Base-by-base conservation (phyloP, 2,797 vertebrate genomes). In the Microctenopoma stevenorrisi region DNA sequence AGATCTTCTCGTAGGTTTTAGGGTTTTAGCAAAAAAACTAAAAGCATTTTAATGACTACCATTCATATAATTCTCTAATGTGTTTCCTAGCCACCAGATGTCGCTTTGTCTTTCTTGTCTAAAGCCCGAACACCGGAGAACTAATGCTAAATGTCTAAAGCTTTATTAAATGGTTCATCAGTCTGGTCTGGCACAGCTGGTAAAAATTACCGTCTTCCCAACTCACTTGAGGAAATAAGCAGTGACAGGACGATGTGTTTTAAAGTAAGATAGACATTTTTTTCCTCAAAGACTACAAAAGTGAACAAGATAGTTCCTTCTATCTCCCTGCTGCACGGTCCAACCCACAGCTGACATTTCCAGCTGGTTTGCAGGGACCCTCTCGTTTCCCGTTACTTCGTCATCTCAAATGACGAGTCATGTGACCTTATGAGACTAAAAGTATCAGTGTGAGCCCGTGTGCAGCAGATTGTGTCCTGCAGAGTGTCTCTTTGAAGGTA, bases 391-490 rank as follows among this genome's bases (percentile, higher is more conserved):
- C 15, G 12, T 53, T 7, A 50, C 44, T 50, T 66, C 78, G 68
- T 85, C 69, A 43, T 79, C 61, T 0, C 76, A 78, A 35, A 76
- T 64, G 16, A 79, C 59, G 9, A 38, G 85, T 92, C 90, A 92
- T 77, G 88, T 92, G 91, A 92, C 83, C 49, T 28, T 61, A 56
- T 75, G 62, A 64, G 0, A 51, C 43, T 53, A 58, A 52, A 74
- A 52, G 47, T 38, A 33, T 72, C 60, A 74, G 56, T 73, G 48
- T 44, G 28, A 28, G 6, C 18, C 16, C 12, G 60, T 67, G 35
- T 37, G 55, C 22, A 28, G 50, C 22, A 28, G 50, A 42, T 11
- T 72, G 26, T 56, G 68, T 47, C 25, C 26, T 6, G 48, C n/a
- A 68, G 64, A 76, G 4, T 9, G 2, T 7, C 26, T 11, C 13